phyloP scores from a whole-genome alignment of 2,113 vertebrate genomes.

The Beaufortia kweichowensis region DNA sequence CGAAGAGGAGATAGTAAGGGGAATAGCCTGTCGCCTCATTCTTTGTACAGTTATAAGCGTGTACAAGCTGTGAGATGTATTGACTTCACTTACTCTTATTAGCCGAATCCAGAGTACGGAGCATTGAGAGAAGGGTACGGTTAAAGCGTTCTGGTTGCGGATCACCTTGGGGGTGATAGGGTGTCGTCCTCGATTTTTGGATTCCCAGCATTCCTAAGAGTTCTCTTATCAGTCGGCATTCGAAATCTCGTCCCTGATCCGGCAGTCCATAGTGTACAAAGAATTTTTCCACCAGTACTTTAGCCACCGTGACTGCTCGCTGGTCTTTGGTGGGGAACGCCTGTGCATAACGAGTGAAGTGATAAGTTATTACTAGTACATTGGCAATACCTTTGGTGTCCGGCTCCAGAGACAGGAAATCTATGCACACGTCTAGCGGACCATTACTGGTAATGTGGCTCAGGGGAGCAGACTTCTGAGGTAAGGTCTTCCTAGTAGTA shows the following conservation, averaged over 20 bases:
- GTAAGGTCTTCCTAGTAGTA: neutral
- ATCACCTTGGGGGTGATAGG: neutral
- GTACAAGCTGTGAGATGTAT: too few species aligned
- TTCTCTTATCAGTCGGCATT: neutral
- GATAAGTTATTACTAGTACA: neutral
- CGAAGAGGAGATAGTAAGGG: too few species aligned
- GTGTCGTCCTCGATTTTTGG: neutral
- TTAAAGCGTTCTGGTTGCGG: neutral
- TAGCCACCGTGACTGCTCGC: neutral
- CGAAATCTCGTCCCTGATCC: neutral
- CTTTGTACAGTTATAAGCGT: too few species aligned
- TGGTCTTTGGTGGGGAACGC: neutral
- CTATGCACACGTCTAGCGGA: neutral
- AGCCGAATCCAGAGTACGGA: neutral
- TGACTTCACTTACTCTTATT: neutral
- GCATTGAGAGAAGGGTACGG: neutral
- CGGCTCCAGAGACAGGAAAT: too few species aligned
- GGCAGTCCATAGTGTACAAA: neutral
- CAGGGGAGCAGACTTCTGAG: neutral
- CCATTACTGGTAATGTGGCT: neutral
- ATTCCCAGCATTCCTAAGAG: neutral
- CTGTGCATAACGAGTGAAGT: neutral
- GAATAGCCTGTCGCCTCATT: too few species aligned
- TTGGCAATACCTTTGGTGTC: neutral
- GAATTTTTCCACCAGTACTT: neutral